These are phyloP conservation scores for Larimichthys crocea DNA, from an alignment of 2,113 vertebrate species.

Conservation along the genomic window DNA sequence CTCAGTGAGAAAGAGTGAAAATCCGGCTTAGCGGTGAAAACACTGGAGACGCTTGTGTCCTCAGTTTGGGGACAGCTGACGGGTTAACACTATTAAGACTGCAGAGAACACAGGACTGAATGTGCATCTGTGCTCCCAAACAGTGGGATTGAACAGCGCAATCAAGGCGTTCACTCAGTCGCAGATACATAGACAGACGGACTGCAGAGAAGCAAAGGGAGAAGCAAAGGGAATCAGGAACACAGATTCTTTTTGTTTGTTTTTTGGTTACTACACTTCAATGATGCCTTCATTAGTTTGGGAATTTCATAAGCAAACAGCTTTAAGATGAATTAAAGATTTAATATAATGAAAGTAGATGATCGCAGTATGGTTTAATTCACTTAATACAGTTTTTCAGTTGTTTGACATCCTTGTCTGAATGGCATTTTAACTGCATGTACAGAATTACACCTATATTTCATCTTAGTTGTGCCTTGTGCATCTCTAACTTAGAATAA, in stretches of 20 bases:
- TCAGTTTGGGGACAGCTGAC: constrained; percentile 78
- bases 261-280: constrained; percentile 15
- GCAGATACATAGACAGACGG: constrained; percentile 70
- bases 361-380: constrained; percentile 18
- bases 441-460: neutral
- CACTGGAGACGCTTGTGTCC: constrained; percentile 70
- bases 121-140: constrained; percentile 79
- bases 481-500: neutral
- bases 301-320: constrained; percentile 36
- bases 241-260: constrained; percentile 58
- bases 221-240: constrained; percentile 17
- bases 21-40: constrained; percentile 65
- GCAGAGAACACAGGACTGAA: constrained; percentile 63
- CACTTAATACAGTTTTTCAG: neutral
- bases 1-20: constrained; percentile 67
- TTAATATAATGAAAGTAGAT: neutral
- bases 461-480: neutral
- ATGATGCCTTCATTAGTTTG: constrained; percentile 13
- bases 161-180: constrained; percentile 54
- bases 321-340: constrained; percentile 3
- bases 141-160: constrained; percentile 59
- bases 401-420: neutral
- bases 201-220: constrained; percentile 50
- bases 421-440: neutral
- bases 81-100: constrained; percentile 82